Evolutionary conservation across 2,888 invertebrate genomes (phyloP), one percentile per base, ranked within the genome.

Genomic region (Callinectes sapidus): DNA sequence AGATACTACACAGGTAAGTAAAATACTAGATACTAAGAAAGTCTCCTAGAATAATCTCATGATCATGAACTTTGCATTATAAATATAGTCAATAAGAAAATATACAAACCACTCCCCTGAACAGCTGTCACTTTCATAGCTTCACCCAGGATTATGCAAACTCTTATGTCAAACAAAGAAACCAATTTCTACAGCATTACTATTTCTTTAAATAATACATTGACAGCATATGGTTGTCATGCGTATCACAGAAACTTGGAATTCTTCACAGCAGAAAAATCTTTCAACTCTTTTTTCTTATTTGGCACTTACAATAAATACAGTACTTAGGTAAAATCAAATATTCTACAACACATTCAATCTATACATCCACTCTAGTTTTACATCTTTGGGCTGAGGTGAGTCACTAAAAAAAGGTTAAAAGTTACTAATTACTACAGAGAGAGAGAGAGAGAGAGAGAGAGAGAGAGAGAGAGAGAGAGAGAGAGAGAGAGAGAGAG

Each of bases 211-310:
- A 61, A 71, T 28, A 81, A 81, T 35, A 81, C 81, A 81, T 81
- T 81, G 81, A 81, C 81, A 81, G 81, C 81, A 81, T 32, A 8
- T 48, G 48, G 81, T 81, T 81, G 81, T 81, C 81, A 81, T 48
- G 81, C 14, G 81, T 81, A 81, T 81, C 81, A 81, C 81, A 81
- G 81, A 81, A 81, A 35, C 81, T 81, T 81, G 81, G 81, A 81
- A 81, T 81, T 81, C 81, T 35, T 81, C 81, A 81, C 81, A 81
- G 81, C 35, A 81, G 71, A 81, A 81, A 81, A 81, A 35, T 32
- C 35, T 81, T 81, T 81, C 35, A 32, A 81, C n/a, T 3, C 23
- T 61, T 61, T 35, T 81, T 81, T 71, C 71, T 71, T 28, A 71
- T 71, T 81, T 81, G 81, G 81, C 81, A 81, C 81, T 81, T 81